Evolutionary conservation across 2,888 invertebrate genomes (phyloP), one percentile per base, ranked within the genome.

Genomic region (Limnephilus lunatus): DNA sequence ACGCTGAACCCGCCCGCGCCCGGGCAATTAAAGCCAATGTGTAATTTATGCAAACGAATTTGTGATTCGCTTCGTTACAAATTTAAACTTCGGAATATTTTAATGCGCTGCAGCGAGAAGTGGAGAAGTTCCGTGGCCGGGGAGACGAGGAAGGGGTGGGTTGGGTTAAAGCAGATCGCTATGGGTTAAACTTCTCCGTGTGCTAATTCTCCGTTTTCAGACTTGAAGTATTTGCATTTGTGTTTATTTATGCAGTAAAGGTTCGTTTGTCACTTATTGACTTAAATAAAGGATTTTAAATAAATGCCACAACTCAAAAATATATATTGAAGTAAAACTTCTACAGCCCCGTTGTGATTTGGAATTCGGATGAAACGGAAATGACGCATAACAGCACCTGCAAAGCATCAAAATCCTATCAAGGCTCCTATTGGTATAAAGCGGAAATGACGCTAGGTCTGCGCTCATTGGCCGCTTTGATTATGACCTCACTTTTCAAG

Each of bases 31-130:
- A 93, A 94, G 93, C 92, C 93, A 93, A 94, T 94, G 93, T 94
- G 94, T 93, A 94, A 94, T 94, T 94, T 93, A 94, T 94, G 93
- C 94, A 93, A 94, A 94, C 94, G 93, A 94, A 94, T 94, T 93
- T 93, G 94, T 94, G 94, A 94, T 94, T 94, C 94, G 93, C 94
- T 93, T 93, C 93, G 93, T 93, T 93, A 92, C 94, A 93, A 94
- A 93, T 93, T 94, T 92, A 94, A 94, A 94, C 94, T 94, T 94
- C 92, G 91, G 93, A 93, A 94, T 93, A 93, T 93, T 94, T 94
- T 92, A 93, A 86, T 91, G 92, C 39, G 89, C 92, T 91, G 90
- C 89, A 86, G 91, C 53, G 92, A 68, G 89, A 91, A 89, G 90
- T 86, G 85, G 91, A 39, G 92, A 68, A 82, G 89, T 80, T 80